Conservation (phyloP, 2,888 invertebrate species). For the Andrena bucephala region DNA sequence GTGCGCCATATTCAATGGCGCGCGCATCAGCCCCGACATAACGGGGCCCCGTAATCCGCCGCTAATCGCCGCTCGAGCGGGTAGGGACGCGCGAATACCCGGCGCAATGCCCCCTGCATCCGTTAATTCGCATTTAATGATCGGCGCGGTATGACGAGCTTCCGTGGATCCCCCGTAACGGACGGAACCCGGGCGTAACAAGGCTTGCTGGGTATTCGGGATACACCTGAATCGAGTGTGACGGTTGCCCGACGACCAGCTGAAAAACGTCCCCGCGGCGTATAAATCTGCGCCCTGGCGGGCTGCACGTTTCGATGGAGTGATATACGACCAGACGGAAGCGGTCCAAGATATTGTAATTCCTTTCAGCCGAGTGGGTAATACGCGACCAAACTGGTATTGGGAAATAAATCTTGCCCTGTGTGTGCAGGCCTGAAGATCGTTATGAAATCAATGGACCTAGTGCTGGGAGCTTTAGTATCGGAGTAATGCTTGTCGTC, state of each 20-base stretch:
- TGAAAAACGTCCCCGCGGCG: conserved; percentile 15
- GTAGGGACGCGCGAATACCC: conserved; percentile 50
- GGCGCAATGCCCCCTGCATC: conserved; percentile 53
- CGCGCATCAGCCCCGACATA: conserved; percentile 68
- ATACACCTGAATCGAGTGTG: conserved; percentile 41
- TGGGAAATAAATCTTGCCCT: conserved; percentile 15
- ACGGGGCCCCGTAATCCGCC: conserved; percentile 66
- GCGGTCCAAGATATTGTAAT: conserved; percentile 26
- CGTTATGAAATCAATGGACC: background rate
- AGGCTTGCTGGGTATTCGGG: conserved; percentile 45
- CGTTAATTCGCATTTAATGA: conserved; percentile 75
- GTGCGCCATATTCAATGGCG: conserved; percentile 62
- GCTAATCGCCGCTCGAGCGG: conserved; percentile 75
- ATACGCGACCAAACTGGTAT: background rate
- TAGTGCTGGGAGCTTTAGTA: background rate
- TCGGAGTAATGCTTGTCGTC: too few species aligned
- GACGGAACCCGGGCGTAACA: conserved; percentile 54
- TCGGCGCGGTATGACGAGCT: conserved; percentile 65
- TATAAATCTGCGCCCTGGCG: conserved; percentile 15
- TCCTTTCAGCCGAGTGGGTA: background rate
- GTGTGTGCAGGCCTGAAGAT: background rate
- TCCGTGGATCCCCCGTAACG: conserved; percentile 33
- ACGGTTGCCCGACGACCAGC: conserved; percentile 37
- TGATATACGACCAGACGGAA: conserved; percentile 21
- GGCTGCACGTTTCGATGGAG: conserved; percentile 20